Evolutionary conservation across 2,888 invertebrate genomes (phyloP).

Genomic region (Strigamia crassipes): DNA sequence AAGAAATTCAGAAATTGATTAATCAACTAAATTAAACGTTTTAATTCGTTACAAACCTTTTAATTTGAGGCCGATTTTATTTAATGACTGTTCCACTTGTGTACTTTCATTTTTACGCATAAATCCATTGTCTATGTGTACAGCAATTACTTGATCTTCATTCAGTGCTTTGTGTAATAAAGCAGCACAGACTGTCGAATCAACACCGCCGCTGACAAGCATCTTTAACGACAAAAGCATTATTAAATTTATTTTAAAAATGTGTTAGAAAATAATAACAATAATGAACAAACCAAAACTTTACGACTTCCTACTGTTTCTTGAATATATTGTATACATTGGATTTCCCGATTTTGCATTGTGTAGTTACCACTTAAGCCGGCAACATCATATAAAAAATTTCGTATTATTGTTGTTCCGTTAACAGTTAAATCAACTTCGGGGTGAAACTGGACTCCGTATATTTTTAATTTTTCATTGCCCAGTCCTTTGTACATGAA

Average conservation of each 20-base stretch:
- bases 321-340: constrained; percentile 89
- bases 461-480: constrained; percentile 85
- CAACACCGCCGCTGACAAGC: constrained; percentile 96
- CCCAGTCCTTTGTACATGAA: constrained; percentile 71
- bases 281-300: constrained; percentile 75
- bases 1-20: not conserved
- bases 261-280: not conserved
- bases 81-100: constrained; percentile 81
- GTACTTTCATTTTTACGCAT: constrained; percentile 95
- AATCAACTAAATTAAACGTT: not conserved
- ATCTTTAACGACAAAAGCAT: constrained; percentile 65
- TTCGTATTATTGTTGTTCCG: constrained; percentile 88
- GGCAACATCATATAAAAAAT: constrained; percentile 91
- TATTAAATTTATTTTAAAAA: not conserved
- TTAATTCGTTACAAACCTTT: constrained; percentile 60
- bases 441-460: constrained; percentile 98
- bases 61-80: constrained; percentile 79
- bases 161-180: constrained; percentile 86
- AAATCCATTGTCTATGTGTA: constrained; percentile 98
- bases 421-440: constrained; percentile 94
- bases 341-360: constrained; percentile 80
- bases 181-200: constrained; percentile 99
- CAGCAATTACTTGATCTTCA: constrained; percentile 87
- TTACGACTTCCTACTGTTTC: constrained; percentile 88
- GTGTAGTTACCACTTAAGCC: constrained; percentile 86